Evolutionary conservation across 2,113 vertebrate genomes (phyloP), one percentile per base, ranked within the genome.

Genomic region (Pelusios castaneus): DNA sequence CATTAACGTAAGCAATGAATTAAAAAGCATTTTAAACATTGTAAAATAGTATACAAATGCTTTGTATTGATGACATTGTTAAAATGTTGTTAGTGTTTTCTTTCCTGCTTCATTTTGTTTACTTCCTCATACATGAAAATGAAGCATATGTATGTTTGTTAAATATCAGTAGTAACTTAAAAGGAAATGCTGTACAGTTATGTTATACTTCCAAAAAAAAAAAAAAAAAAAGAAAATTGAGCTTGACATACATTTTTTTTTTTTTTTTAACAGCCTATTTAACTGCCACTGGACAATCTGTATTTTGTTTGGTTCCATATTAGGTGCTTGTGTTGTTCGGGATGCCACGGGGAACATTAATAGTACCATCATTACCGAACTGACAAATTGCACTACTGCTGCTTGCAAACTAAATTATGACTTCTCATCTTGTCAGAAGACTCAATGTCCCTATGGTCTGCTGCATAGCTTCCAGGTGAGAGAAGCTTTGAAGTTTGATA

Each of bases 281-380:
- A 38, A 22, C 4, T 38, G n/a, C 19, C 19, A 38, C n/a, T 70
- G 17, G 9, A n/a, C 4, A 70, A 67, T 5, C 55, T 12, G n/a
- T 51, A 2, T 19, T 55, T 82, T 90, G 13, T 31, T 43, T 84
- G 11, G 82, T n/a, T 93, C 73, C 10, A 16, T 29, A 51, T 55
- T 93, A 99, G 99, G 99, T 83, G 97, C 99, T 41, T 99, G 99
- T 93, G 99, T 99, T 85, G 98, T 99, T 91, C 98, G 99, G 76
- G 99, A 99, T 90, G 99, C 99, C 84, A 99, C 98, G 13, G 99
- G 99, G 29, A 98, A 88, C 0, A 0, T 96, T 9, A 99, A 99
- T 47, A 96, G 98, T 85, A 99, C 99, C 1, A 13, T 99, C 67
- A 63, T 98, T 63, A 95, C 82, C 0, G 91, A 97, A 51, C 85